Base-by-base conservation (phyloP, 2,113 vertebrate species). In the Caranx melampygus region DNA sequence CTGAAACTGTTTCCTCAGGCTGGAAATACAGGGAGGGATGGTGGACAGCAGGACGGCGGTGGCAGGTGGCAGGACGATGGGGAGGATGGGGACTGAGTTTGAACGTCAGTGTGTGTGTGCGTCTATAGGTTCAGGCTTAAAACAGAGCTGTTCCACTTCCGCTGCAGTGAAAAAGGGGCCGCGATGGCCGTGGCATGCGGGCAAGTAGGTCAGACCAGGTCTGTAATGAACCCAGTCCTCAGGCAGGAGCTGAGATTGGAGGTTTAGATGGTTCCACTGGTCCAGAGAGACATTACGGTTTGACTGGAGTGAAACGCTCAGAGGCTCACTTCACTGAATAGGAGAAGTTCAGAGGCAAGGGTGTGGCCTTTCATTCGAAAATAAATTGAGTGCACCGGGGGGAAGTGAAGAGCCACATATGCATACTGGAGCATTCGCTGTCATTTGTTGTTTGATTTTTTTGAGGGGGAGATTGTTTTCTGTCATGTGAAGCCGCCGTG, bases 291-390 rank as follows among this genome's bases (percentile, higher is more conserved):
- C 6, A 20, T 45, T 62, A n/a, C 18, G 42, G 51, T 49, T 55
- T 71, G 85, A 73, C 37, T 44, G 18, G 37, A 70, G 42, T 4
- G 64, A 69, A 67, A 63, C 47, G 3, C 76, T 88, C 35, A 78
- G 31, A 12, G 35, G 60, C 62, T 76, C 35, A 20, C 10, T 84
- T 71, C 49, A 76, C 45, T 65, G n/a, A 82, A 86, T 81, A 78
- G 40, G 66, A 91, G 80, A 84, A 89, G 82, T 90, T 18, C 40
- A 57, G 44, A 31, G 33, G 31, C 83, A 91, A 91, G 94, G 95
- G 94, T 94, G 94, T 92, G 95, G 94, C 90, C 82, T 92, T 69
- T 74, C 60, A 79, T 87, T 86, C 60, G 85, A 85, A 90, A 82
- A 89, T 86, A 79, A 79, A 80, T 65, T 75, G 62, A 82, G 75